Conservation (phyloP, 2,888 invertebrate genomes). For the Melinopterus prodromus region DNA sequence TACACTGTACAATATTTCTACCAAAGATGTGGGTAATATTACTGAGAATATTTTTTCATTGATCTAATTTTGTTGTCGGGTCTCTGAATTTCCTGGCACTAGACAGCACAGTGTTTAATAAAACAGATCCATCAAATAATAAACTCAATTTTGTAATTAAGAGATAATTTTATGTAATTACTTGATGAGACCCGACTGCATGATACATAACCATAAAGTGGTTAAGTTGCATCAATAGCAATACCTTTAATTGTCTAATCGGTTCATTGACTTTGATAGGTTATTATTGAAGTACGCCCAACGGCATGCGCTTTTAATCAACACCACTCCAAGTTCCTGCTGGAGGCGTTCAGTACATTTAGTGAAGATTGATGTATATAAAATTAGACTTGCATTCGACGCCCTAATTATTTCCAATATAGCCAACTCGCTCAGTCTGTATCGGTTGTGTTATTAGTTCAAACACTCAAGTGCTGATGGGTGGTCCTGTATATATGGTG, state of each 20-base stretch:
- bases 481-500: background rate
- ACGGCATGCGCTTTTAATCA: conserved; percentile 24
- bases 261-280: conserved; percentile 25
- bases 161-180: background rate
- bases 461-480: background rate
- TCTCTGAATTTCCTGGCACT: too few relatives aligned
- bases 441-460: background rate
- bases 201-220: background rate
- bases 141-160: background rate
- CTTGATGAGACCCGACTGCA: background rate
- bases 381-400: conserved; percentile 20
- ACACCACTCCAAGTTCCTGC: conserved; percentile 12
- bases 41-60: too few relatives aligned
- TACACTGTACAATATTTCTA: too few relatives aligned
- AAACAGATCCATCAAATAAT: background rate
- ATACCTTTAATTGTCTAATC: conserved; percentile 21
- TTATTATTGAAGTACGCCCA: conserved; percentile 21
- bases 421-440: background rate
- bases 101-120: too few relatives aligned
- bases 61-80: too few relatives aligned
- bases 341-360: conserved; percentile 16
- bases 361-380: conserved; percentile 13
- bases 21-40: too few relatives aligned
- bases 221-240: conserved; percentile 9
- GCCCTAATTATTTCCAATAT: conserved; percentile 21